Conservation (phyloP, 2,113 vertebrate genomes). For the Leucoraja erinaceus region DNA sequence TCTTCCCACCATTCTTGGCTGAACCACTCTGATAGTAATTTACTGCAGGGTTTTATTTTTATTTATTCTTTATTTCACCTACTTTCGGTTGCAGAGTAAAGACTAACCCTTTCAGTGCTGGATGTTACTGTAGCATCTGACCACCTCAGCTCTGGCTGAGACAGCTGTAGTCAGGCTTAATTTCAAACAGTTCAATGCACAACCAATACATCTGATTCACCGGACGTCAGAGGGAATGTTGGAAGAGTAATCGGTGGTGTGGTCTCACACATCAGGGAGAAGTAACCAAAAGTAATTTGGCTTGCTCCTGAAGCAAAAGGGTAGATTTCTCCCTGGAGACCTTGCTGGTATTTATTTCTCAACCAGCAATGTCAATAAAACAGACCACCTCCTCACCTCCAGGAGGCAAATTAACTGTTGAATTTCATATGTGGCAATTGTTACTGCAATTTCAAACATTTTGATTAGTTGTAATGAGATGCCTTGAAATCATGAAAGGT, state of each 20-base stretch:
- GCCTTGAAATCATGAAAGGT: neutral
- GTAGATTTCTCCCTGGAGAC: neutral
- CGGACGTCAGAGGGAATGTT: neutral
- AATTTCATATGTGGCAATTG: neutral
- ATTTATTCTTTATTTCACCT: neutral
- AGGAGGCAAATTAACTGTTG: neutral
- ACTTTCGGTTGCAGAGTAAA: neutral
- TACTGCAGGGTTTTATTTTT: neutral
- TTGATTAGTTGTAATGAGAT: neutral
- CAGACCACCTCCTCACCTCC: neutral
- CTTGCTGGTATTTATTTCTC: neutral
- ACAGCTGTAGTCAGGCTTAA: neutral
- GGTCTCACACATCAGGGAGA: neutral
- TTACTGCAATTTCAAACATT: neutral
- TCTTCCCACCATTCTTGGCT: neutral
- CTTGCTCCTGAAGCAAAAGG: neutral
- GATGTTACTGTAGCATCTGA: neutral
- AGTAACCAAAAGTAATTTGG: too few species aligned
- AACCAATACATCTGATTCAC: neutral
- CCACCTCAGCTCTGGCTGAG: neutral
- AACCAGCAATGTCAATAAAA: neutral
- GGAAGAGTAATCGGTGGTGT: neutral
- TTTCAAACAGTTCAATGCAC: neutral
- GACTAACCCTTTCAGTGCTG: neutral
- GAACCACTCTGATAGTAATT: constrained; percentile 14